Evolutionary conservation across 2,113 vertebrate genomes (phyloP), one percentile per base, ranked within the genome.

Genomic region (Macaca mulatta): DNA sequence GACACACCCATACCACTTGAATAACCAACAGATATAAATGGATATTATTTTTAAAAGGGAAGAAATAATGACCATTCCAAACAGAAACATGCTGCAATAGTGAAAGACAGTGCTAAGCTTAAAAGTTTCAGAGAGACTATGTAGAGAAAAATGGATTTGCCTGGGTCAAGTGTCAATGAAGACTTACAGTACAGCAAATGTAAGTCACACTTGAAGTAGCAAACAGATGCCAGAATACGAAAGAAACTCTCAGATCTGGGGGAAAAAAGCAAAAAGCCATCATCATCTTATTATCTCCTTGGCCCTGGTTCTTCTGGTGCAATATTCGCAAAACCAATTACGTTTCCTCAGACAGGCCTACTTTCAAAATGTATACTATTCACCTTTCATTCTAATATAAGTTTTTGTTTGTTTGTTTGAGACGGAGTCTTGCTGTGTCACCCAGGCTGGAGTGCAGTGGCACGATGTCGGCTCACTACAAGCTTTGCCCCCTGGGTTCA

Each of bases 261-360:
- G 45, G 45, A 82, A 83, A 43, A n/a, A 48, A 8, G 3, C 32
- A 55, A 79, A 67, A 75, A 74, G 9, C 13, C 67, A 69, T 38
- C 35, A 64, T 52, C 32, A 40, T 57, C 23, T 40, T 75, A 86
- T 89, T 48, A 89, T 25, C 8, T 91, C 43, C 16, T 40, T 52
- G 38, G 48, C 69, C 2, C 27, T 89, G 27, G 22, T 67, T 85
- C 67, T 43, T 89, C 72, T 90, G 81, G 18, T 89, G 22, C 7
- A 89, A 52, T 74, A 90, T 22, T 96, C 30, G 48, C 23, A 92
- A 97, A 93, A 92, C 72, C 35, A 92, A 80, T 43, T 82, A 77
- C 27, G 40, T 85, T 94, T 75, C 72, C 14, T 70, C 45, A 40
- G 55, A 69, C 50, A 91, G 23, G 20, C 61, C 92, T 64, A 81